A percentile compares a stretch with the other conserved stretches of the same genome.
Evolutionary conservation across 2,888 invertebrate species (phyloP).

Genomic region (Callyntrura guangdongensis): DNA sequence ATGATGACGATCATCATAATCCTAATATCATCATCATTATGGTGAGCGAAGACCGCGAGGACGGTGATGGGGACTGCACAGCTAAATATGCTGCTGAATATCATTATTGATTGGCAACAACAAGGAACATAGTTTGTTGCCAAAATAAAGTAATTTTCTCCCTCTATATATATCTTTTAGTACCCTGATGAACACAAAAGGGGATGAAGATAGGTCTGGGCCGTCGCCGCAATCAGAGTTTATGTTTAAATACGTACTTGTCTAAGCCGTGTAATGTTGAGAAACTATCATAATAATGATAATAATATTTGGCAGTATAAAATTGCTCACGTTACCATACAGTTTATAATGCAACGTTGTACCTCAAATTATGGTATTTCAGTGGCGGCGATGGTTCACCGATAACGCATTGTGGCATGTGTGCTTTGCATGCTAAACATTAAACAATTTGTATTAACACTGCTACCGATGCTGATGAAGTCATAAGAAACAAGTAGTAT

Average conservation of each 20-base stretch:
- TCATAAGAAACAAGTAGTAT: not conserved
- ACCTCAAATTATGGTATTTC: conserved; percentile 45
- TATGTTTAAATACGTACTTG: conserved; percentile 20
- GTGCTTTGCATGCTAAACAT: conserved; percentile 41
- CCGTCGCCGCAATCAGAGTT: not conserved
- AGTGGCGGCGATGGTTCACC: conserved; percentile 35
- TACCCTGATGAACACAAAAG: not conserved
- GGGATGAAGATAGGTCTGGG: conserved; percentile 14
- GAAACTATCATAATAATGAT: not conserved
- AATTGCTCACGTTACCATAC: conserved; percentile 22
- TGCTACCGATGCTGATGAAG: conserved; percentile 28
- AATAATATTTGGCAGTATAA: conserved; percentile 1
- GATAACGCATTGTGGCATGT: conserved; percentile 13
- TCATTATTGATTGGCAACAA: conserved; percentile 55
- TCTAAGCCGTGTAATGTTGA: conserved; percentile 7
- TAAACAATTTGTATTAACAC: conserved; percentile 15
- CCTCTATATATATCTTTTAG: conserved; percentile 7
- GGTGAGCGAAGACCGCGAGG: conserved; percentile 1
- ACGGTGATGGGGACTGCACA: too few species aligned
- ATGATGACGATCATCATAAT: not conserved
- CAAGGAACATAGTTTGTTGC: conserved; percentile 61
- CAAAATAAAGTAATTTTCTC: conserved; percentile 67
- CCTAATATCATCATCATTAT: not conserved
- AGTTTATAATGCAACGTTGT: not conserved
- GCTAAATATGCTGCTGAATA: too few species aligned